Evolutionary conservation across 2,888 invertebrate genomes (phyloP), one percentile per base, ranked within the genome.

Genomic region (Exocentrus adspersus): DNA sequence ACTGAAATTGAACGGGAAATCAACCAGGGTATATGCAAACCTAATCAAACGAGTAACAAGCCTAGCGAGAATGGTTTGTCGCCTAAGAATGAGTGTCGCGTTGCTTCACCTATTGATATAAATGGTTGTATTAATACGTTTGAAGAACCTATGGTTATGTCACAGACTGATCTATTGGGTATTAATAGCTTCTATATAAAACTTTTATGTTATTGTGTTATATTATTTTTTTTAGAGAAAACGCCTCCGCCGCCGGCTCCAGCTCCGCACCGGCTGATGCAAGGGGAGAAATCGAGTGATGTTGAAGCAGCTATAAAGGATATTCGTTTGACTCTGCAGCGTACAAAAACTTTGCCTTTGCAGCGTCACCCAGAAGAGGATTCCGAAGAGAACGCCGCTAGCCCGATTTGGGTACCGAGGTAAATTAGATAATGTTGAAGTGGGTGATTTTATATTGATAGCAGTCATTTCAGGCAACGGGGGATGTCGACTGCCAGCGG

Each of bases 221-320:
- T 61, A 52, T 45, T 60, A 28, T 52, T 58, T 66, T 56, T 65
- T 32, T 53, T 52, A 74, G 84, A 83, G 69, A 86, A 87, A 72
- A 89, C 90, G 21, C 91, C 92, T 17, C 91, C 91, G 28, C 91
- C 91, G 43, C 92, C 91, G 2, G 90, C 92, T 65, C 91, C 92
- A 19, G 90, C 90, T 66, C 90, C 91, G 54, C 91, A 91, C 81
- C 87, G 90, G 37, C 87, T 86, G 71, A 71, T 81, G 65, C 81
- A 73, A 54, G 69, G 65, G 6, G 80, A 81, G 62, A 81, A 79
- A 67, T 71, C 79, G 3, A 79, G 76, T 51, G 81, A 81, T 64
- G 83, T 83, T 2, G 87, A 88, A 79, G 88, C 92, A 73, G 91
- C 92, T 37, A 89, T 93, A 76, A 92, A 92, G 79, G 94, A 94